Conservation (phyloP, 1,140 invertebrate genomes). For the Ceratitis capitata region DNA sequence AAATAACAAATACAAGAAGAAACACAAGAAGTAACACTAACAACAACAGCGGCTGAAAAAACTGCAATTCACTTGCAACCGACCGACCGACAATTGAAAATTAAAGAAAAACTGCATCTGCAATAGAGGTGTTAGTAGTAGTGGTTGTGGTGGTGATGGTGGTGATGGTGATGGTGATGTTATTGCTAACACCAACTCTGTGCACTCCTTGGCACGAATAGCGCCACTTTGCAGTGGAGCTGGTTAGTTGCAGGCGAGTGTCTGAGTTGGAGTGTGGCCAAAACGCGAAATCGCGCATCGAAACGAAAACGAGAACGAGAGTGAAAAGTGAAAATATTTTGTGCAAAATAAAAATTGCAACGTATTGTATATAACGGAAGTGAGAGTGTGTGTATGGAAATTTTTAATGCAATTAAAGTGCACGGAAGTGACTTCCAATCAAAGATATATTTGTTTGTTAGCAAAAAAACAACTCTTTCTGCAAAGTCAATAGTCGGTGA, state of each 20-base stretch:
- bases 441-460: neutral
- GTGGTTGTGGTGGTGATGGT: neutral
- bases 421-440: neutral
- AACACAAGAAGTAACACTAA: neutral
- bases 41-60: neutral
- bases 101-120: slow-evolving; percentile 8
- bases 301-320: neutral
- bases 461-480: neutral
- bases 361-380: neutral
- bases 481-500: neutral
- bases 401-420: neutral
- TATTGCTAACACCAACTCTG: neutral
- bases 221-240: neutral
- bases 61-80: neutral
- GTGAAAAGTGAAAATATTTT: slow-evolving; percentile 20
- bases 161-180: neutral
- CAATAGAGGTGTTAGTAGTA: neutral
- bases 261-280: neutral
- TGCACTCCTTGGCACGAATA: neutral
- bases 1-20: no score
- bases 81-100: neutral
- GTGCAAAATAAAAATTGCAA: neutral
- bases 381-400: neutral
- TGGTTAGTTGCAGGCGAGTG: neutral
- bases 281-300: neutral